Percentiles rank a stretch among this genome's conserved stretches.
These are phyloP conservation scores for Echinarachnius parma DNA, from an alignment of 53 echinoderm and acorn worm species.

Conservation along the genomic window DNA sequence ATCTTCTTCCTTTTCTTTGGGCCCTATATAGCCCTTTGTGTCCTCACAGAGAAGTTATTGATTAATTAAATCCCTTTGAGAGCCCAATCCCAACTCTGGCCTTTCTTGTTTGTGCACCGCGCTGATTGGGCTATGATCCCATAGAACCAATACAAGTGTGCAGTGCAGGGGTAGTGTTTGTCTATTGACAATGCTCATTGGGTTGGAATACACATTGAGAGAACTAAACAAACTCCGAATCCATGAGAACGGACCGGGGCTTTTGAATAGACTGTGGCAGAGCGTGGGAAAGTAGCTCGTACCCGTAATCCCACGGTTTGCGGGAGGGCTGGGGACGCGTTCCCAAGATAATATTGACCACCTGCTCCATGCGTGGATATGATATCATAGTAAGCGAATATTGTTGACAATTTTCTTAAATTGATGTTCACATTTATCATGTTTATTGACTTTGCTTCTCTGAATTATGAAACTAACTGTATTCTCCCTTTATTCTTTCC, in stretches of 20 bases:
- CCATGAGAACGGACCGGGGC: slow-evolving; percentile 9
- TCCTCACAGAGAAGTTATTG: slow-evolving; percentile 19
- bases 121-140: too few relatives aligned
- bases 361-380: too few relatives aligned
- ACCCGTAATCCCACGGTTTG: neutral
- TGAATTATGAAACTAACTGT: neutral
- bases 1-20: too few relatives aligned
- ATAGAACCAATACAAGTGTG: neutral
- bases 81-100: too few relatives aligned
- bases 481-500: slow-evolving; percentile 26
- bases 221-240: slow-evolving; percentile 18
- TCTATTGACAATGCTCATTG: neutral
- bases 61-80: slow-evolving; percentile 50
- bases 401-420: too few relatives aligned
- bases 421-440: neutral
- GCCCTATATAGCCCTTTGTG: neutral
- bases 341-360: too few relatives aligned
- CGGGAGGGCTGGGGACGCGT: too few relatives aligned
- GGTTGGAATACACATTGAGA: neutral
- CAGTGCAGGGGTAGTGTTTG: neutral
- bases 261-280: slow-evolving; percentile 20
- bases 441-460: neutral
- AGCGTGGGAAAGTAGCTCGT: neutral
- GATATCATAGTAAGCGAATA: too few relatives aligned
- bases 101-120: too few relatives aligned